These are phyloP conservation scores for Esox niger DNA, from an alignment of 2,113 vertebrate genomes.

Conservation along the genomic window DNA sequence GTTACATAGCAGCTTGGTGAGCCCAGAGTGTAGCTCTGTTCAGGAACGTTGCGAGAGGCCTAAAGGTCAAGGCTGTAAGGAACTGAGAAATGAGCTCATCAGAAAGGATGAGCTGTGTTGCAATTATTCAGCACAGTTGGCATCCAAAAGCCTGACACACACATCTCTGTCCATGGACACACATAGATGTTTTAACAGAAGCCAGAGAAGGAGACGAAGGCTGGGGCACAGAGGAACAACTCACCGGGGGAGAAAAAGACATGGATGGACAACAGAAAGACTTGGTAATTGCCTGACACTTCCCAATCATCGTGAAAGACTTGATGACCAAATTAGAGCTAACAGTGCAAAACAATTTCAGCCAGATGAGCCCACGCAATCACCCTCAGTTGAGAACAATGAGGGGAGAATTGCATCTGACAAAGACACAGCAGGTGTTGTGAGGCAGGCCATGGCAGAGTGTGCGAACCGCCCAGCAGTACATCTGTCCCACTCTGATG, in stretches of 20 bases:
- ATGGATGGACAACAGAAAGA: not conserved
- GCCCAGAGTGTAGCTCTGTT: too few species aligned
- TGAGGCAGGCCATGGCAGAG: too few species aligned
- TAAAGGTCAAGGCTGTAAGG: constrained; percentile 17
- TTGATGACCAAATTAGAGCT: not conserved
- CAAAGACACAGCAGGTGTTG: too few species aligned
- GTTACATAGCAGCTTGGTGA: too few species aligned
- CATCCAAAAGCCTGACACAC: not conserved
- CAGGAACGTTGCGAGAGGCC: too few species aligned
- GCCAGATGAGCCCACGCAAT: too few species aligned
- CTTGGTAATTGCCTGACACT: not conserved
- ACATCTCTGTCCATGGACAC: not conserved
- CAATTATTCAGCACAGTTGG: not conserved
- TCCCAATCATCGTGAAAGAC: not conserved
- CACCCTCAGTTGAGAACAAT: too few species aligned
- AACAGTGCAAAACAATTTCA: not conserved
- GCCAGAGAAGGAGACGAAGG: not conserved
- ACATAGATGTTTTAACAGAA: not conserved
- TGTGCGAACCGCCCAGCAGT: too few species aligned
- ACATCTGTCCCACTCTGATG: too few species aligned
- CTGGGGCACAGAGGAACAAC: not conserved
- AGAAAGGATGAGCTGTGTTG: not conserved
- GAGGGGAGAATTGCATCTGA: too few species aligned
- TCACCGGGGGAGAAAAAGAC: not conserved
- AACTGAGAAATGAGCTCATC: not conserved